Evolutionary conservation across 2,888 invertebrate genomes (phyloP).

Genomic region (Aleiodes testaceus): DNA sequence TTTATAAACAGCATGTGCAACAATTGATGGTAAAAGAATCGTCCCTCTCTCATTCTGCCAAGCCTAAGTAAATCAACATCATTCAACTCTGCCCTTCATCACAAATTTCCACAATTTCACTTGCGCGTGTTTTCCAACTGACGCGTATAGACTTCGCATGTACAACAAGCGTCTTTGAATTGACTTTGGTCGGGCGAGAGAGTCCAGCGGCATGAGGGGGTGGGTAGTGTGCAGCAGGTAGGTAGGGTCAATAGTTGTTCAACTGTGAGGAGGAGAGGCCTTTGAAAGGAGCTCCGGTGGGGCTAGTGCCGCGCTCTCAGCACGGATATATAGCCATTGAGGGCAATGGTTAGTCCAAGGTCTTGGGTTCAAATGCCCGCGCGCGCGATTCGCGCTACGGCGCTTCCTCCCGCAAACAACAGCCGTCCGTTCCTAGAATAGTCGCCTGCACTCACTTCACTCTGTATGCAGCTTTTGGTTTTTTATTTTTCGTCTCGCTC

Average conservation of each 20-base stretch:
- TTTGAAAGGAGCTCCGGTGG: slow-evolving; percentile 15
- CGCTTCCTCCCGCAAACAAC: slow-evolving; percentile 49
- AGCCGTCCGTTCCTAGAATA: slow-evolving; percentile 63
- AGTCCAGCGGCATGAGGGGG: slow-evolving; percentile 42
- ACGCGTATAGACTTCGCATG: slow-evolving; percentile 10
- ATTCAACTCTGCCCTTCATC: too few species aligned
- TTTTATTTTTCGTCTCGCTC: slow-evolving; percentile 58
- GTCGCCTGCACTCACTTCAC: slow-evolving; percentile 54
- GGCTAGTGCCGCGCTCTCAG: slow-evolving; percentile 48
- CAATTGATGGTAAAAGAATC: too few species aligned
- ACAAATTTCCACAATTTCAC: slow-evolving; percentile 10
- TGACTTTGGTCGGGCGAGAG: slow-evolving; percentile 46
- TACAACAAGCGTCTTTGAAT: slow-evolving; percentile 23
- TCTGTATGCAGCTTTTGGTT: slow-evolving; percentile 61
- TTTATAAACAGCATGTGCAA: too few species aligned
- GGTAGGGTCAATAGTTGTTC: slow-evolving; percentile 60
- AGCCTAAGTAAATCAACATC: too few species aligned
- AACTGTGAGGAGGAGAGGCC: slow-evolving; percentile 52
- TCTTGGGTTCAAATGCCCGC: slow-evolving; percentile 69
- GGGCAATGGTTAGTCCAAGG: slow-evolving; percentile 73
- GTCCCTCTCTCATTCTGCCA: too few species aligned
- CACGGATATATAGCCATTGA: slow-evolving; percentile 68
- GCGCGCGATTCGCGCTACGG: slow-evolving; percentile 56
- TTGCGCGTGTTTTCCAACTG: background rate
- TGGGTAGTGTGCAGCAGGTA: slow-evolving; percentile 34